Evolutionary conservation across 2,888 invertebrate species (phyloP).

Genomic region (Athalia cordata): DNA sequence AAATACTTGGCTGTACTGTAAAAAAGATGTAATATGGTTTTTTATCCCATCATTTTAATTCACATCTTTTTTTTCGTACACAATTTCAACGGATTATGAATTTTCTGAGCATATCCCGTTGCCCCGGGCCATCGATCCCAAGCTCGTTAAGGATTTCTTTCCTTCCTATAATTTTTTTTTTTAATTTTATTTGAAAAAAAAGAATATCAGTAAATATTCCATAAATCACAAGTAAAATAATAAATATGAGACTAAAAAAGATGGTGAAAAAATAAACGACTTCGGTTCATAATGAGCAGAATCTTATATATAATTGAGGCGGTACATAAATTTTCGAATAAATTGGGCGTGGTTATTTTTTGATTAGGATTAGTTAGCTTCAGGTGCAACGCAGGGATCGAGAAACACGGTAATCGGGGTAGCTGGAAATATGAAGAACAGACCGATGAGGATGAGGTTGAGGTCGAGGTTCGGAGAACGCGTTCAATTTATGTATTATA

Average conservation of each 20-base stretch:
- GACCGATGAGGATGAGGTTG: constrained; percentile 23
- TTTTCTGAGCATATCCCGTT: constrained; percentile 22
- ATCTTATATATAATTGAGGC: constrained; percentile 54
- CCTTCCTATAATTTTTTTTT: too few species aligned
- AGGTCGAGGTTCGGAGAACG: constrained; percentile 41
- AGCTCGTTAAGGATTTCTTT: constrained; percentile 45
- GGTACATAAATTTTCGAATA: constrained; percentile 57
- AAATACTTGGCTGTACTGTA: constrained; percentile 4
- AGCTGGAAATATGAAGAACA: not conserved
- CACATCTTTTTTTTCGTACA: not conserved
- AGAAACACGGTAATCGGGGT: not conserved
- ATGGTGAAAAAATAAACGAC: constrained; percentile 5
- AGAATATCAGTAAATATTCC: constrained; percentile 39
- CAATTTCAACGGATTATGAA: constrained; percentile 36
- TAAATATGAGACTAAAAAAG: constrained; percentile 34
- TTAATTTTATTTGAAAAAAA: too few species aligned
- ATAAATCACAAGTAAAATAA: constrained; percentile 46
- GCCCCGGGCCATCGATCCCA: constrained; percentile 42
- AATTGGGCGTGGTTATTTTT: constrained; percentile 54
- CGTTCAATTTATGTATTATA: constrained; percentile 11
- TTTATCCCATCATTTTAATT: not conserved
- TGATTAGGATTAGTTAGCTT: constrained; percentile 47
- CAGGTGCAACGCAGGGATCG: not conserved
- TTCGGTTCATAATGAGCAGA: constrained; percentile 45
- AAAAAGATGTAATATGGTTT: not conserved